Base-by-base conservation (phyloP, 2,113 vertebrate species). In the Sceloporus tristichus region DNA sequence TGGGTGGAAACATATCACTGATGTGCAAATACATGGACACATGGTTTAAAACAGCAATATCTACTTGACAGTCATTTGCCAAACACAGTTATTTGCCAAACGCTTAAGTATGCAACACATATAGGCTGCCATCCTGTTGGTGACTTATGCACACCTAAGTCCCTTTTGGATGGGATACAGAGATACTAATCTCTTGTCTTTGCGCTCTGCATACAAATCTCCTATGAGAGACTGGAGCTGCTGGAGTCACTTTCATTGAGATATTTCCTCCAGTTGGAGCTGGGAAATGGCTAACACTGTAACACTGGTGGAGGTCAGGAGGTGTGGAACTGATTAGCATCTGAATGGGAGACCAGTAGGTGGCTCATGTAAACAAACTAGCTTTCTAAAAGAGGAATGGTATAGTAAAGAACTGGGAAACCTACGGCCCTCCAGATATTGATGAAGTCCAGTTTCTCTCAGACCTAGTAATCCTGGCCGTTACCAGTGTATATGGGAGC, bases 1-100 rank as follows among this genome's bases (percentile, higher is more conserved):
- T 99, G 79, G 85, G 97, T 96, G 73, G 16, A 18, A 59, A 40
- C 0, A 38, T 0, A 10, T 70, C 84, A 53, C 56, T 23, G 68
- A 0, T 90, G 19, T 80, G 11, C 8, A 7, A 1, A 0, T 3
- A 54, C 27, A 7, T 23, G 0, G 1, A 56, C 16, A 85, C 0
- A 88, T 1, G 8, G 9, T 10, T 89, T 4, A 54, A 38, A 27
- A 9, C 14, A 68, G 7, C 25, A 29, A 71, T 71, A 29, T 71
- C 18, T 18, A 62, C 13, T 62, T 6, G 27, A 71, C 18, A 85
- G 38, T 34, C 65, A 81, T 85, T 21, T 40, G 0, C 76, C 34
- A 5, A 54, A 38, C 3, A 7, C 3, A 38, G 25, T 18, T 53
- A 56, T 2, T 10, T 59, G 70, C 54, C 40, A 34, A 23, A 80